phyloP scores from a whole-genome alignment of 2,797 vertebrate species.

The Acrossocheilus fasciatus region DNA sequence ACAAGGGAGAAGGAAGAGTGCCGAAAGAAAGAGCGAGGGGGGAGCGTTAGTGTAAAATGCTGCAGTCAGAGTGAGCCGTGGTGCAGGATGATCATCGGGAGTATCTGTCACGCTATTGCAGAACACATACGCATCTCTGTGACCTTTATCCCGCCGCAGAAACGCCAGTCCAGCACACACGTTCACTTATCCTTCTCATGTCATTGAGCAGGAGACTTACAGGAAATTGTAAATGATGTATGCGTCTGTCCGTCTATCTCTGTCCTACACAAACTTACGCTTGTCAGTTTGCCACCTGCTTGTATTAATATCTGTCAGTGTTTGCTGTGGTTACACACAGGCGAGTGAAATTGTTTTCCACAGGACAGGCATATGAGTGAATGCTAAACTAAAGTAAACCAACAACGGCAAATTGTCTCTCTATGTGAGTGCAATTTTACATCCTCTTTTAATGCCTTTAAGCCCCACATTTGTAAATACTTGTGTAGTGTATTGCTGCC shows the following conservation, averaged over 20 bases:
- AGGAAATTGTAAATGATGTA: slow-evolving; percentile 60
- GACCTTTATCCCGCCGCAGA: slow-evolving; percentile 41
- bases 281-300: slow-evolving; percentile 45
- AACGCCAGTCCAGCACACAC: slow-evolving; percentile 4
- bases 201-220: slow-evolving; percentile 42
- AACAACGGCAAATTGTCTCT: slow-evolving; percentile 45
- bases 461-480: neutral
- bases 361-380: slow-evolving; percentile 26
- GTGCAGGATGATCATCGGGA: slow-evolving; percentile 50
- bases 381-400: slow-evolving; percentile 56
- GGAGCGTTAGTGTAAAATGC: slow-evolving; percentile 33
- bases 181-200: slow-evolving; percentile 40
- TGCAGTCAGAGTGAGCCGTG: slow-evolving; percentile 52
- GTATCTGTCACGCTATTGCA: slow-evolving; percentile 42
- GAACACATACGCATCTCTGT: slow-evolving; percentile 32
- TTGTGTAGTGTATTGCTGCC: neutral
- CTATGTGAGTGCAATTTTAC: slow-evolving; percentile 32
- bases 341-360: slow-evolving; percentile 58
- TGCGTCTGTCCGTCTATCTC: slow-evolving; percentile 32
- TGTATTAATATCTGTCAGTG: slow-evolving; percentile 46
- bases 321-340: slow-evolving; percentile 37
- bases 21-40: neutral
- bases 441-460: neutral
- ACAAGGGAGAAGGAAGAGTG: neutral
- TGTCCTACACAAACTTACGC: slow-evolving; percentile 35